phyloP scores from a whole-genome alignment of 2,888 invertebrate genomes.

The Pandemis cinnamomeana region DNA sequence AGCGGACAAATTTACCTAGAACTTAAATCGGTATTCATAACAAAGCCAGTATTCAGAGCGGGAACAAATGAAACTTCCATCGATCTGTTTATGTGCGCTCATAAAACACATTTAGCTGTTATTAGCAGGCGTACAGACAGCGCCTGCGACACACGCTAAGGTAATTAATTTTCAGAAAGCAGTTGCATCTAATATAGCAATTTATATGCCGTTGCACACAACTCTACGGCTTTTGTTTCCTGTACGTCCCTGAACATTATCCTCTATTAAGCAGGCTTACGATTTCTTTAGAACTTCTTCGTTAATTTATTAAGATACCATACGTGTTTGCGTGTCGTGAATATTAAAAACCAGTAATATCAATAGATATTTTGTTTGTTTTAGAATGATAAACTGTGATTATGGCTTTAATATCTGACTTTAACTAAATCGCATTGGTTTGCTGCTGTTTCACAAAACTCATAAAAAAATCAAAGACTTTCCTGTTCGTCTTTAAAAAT shows the following conservation, averaged over 20 bases:
- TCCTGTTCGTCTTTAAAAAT: no score
- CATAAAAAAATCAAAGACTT: no score
- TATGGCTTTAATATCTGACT: no score
- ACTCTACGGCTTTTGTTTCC: conserved; percentile 57
- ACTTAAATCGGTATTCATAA: conserved; percentile 24
- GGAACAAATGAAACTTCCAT: conserved; percentile 27
- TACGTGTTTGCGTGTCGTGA: not conserved
- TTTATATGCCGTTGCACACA: conserved; percentile 63
- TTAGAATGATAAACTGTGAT: no score
- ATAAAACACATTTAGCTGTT: conserved; percentile 39
- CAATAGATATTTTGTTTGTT: no score
- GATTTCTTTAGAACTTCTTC: not conserved
- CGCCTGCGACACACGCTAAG: conserved; percentile 47
- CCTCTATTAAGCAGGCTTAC: conserved; percentile 45
- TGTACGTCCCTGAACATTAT: conserved; percentile 48
- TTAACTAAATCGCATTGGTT: no score
- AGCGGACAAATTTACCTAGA: conserved; percentile 13
- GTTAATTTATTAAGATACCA: not conserved
- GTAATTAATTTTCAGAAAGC: conserved; percentile 62
- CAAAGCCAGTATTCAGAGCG: conserved; percentile 28
- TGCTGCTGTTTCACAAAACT: no score
- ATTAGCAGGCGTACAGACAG: conserved; percentile 40
- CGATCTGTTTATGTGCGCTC: conserved; percentile 31
- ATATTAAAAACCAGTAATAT: not conserved
- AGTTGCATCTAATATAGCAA: conserved; percentile 64